Evolutionary conservation across 2,797 vertebrate genomes (phyloP).

Genomic region (Pteropus rufus): DNA sequence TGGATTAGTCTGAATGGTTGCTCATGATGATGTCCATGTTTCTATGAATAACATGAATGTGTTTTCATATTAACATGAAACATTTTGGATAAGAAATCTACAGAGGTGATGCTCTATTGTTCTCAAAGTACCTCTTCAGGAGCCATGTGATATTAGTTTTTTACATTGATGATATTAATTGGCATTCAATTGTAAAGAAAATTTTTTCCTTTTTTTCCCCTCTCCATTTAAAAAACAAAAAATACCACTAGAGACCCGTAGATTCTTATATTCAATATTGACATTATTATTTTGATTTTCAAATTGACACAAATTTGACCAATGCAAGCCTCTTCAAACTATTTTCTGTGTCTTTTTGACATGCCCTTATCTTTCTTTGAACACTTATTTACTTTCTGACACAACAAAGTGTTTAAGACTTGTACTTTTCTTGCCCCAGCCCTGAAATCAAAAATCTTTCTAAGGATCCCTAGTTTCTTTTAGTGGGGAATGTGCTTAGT

Average conservation of each 20-base stretch:
- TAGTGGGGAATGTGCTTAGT: not conserved
- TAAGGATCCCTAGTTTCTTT: not conserved
- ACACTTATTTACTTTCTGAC: not conserved
- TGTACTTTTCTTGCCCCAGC: not conserved
- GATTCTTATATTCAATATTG: not conserved
- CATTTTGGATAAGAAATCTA: not conserved
- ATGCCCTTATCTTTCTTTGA: not conserved
- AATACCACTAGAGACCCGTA: not conserved
- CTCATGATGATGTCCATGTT: not conserved
- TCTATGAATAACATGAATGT: not conserved
- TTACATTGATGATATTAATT: not conserved
- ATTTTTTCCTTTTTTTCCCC: not conserved
- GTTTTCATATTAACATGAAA: constrained; percentile 28
- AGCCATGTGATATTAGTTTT: not conserved
- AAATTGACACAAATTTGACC: not conserved
- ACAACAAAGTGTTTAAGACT: not conserved
- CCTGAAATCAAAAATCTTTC: not conserved
- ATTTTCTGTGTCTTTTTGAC: not conserved
- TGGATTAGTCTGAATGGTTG: not conserved
- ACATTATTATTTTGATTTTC: not conserved
- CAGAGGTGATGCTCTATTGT: not conserved
- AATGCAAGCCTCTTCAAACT: not conserved
- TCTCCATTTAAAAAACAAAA: not conserved
- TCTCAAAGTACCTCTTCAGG: not conserved
- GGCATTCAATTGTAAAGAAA: not conserved